Conservation (phyloP, 2,797 vertebrate species). For the Ctenochaetus hawaiiensis region DNA sequence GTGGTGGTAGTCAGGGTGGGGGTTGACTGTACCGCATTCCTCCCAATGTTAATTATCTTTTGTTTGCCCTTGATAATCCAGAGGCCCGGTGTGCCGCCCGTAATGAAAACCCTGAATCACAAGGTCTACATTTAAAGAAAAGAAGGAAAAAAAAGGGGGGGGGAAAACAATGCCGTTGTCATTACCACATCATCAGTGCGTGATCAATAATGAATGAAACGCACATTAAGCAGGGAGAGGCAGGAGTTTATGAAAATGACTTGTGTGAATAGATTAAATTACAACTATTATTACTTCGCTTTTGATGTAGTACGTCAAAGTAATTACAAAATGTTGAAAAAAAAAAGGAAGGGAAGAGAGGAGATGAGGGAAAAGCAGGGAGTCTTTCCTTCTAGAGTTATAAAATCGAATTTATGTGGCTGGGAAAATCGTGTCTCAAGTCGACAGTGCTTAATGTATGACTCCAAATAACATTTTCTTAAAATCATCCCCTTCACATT, state of each 20-base stretch:
- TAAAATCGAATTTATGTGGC: constrained; percentile 92
- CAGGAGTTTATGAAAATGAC: constrained; percentile 98
- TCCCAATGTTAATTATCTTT: constrained; percentile 98
- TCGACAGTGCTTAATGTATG: constrained; percentile 89
- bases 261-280: constrained; percentile 99
- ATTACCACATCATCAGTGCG: constrained; percentile 96
- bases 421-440: constrained; percentile 87
- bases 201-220: constrained; percentile 99
- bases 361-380: constrained; percentile 77
- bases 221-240: constrained; percentile 90
- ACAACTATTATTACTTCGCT: constrained; percentile 98
- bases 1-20: constrained; percentile 25
- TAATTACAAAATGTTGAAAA: constrained; percentile 95
- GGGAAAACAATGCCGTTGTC: constrained; percentile 94
- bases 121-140: constrained; percentile 87
- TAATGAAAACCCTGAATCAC: constrained; percentile 96
- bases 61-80: constrained; percentile 98
- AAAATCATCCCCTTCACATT: constrained; percentile 89
- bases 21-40: constrained; percentile 63
- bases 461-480: constrained; percentile 91
- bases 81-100: constrained; percentile 87
- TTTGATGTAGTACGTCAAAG: constrained; percentile 98
- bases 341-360: constrained; percentile 40
- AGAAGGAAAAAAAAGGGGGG: not conserved
- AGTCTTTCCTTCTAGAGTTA: constrained; percentile 90